These are phyloP conservation scores for Temnothorax unifasciatus DNA, from an alignment of 2,888 invertebrate genomes.

Conservation along the genomic window DNA sequence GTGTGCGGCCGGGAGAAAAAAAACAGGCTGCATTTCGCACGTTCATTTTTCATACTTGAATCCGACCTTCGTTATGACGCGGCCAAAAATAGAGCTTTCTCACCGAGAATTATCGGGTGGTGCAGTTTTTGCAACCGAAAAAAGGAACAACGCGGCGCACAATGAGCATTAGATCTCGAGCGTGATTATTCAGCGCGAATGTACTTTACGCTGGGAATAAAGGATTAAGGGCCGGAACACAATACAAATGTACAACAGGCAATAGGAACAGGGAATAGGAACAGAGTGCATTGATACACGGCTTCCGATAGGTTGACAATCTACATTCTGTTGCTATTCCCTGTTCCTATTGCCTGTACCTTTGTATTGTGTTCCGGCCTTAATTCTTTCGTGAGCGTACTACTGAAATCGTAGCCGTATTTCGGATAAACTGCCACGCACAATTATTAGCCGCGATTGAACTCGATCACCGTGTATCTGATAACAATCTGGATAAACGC, in stretches of 20 bases:
- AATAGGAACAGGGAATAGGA: too few relatives aligned
- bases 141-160: background rate
- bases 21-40: background rate
- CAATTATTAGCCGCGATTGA: conserved; percentile 9
- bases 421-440: background rate
- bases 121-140: background rate
- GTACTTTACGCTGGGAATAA: background rate
- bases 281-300: too few relatives aligned
- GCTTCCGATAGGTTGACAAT: too few relatives aligned
- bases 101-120: conserved; percentile 5
- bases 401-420: background rate
- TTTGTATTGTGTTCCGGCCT: too few relatives aligned
- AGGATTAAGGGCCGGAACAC: too few relatives aligned
- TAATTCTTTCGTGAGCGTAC: background rate
- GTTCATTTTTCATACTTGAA: conserved; percentile 44
- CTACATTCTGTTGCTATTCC: too few relatives aligned
- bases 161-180: background rate
- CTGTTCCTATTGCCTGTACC: too few relatives aligned
- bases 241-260: too few relatives aligned
- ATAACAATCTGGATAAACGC: background rate
- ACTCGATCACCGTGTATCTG: background rate
- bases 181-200: background rate
- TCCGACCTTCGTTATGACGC: conserved; percentile 25
- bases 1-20: background rate
- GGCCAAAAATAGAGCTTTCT: conserved; percentile 25